phyloP scores from a whole-genome alignment of 2,797 vertebrate species.

The Malacoctenus gilli region DNA sequence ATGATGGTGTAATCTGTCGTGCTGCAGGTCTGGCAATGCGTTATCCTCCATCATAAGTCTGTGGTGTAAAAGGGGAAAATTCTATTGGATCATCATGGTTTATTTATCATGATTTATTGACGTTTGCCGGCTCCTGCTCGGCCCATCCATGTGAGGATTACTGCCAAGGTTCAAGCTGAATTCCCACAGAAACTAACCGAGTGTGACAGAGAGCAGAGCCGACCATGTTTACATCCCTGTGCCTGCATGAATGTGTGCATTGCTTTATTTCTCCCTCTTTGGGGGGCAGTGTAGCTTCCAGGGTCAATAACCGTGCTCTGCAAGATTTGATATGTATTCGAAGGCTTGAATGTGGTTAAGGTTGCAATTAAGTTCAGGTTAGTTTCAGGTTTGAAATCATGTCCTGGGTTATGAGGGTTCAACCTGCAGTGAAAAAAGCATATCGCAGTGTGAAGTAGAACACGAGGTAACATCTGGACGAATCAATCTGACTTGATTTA shows the following conservation, averaged over 20 bases:
- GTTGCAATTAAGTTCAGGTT: no score
- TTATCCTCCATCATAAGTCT: constrained; percentile 40
- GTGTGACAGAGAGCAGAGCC: background rate
- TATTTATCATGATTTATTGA: constrained; percentile 56
- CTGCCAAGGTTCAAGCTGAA: constrained; percentile 22
- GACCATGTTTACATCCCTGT: background rate
- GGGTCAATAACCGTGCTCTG: no score
- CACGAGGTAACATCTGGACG: background rate
- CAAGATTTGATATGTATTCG: no score
- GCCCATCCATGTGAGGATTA: constrained; percentile 42
- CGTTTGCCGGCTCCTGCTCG: constrained; percentile 27
- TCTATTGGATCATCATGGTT: constrained; percentile 42
- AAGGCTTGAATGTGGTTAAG: no score
- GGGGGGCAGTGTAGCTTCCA: no score
- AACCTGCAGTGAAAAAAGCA: no score
- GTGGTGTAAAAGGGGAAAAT: constrained; percentile 32
- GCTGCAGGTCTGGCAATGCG: constrained; percentile 7
- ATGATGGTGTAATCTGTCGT: constrained; percentile 35
- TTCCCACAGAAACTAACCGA: constrained; percentile 13
- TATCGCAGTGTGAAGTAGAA: no score
- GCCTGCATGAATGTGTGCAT: background rate
- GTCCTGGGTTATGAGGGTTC: no score
- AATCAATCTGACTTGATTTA: background rate
- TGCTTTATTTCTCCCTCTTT: no score
- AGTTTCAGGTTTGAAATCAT: no score